phyloP scores from a whole-genome alignment of 2,888 invertebrate species.

The Cheilosia pagana region DNA sequence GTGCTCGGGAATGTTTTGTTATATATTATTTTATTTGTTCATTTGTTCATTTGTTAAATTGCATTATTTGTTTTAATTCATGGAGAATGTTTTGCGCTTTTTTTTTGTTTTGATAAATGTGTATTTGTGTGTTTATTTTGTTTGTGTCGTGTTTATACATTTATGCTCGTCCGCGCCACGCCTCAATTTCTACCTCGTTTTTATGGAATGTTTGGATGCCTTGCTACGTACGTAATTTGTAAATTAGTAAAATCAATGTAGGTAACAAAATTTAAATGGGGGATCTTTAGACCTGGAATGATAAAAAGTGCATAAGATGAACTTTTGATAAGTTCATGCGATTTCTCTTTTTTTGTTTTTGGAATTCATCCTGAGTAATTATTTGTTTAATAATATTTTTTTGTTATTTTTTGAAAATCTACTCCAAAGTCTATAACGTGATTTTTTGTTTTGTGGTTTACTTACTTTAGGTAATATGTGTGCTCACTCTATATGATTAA shows the following conservation, averaged over 20 bases:
- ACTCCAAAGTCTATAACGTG: slow-evolving; percentile 69
- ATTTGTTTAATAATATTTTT: slow-evolving; percentile 55
- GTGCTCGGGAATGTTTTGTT: slow-evolving; percentile 66
- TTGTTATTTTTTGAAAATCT: slow-evolving; percentile 60
- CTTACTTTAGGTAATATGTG: slow-evolving; percentile 71
- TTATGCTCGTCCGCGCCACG: slow-evolving; percentile 34
- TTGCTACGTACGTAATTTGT: slow-evolving; percentile 38
- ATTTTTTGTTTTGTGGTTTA: slow-evolving; percentile 67
- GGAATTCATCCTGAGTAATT: slow-evolving; percentile 70
- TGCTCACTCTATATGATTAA: slow-evolving; percentile 75
- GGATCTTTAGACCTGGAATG: slow-evolving; percentile 39
- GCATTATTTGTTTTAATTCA: slow-evolving; percentile 74
- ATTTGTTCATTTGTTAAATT: slow-evolving; percentile 21
- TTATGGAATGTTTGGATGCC: slow-evolving; percentile 64
- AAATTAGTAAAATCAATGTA: slow-evolving; percentile 28
- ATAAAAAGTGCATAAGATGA: slow-evolving; percentile 51
- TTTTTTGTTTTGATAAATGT: slow-evolving; percentile 62
- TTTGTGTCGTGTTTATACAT: slow-evolving; percentile 36
- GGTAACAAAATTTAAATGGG: neutral
- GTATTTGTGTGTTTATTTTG: slow-evolving; percentile 4
- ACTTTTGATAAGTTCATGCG: slow-evolving; percentile 43
- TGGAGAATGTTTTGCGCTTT: slow-evolving; percentile 73
- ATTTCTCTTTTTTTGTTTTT: slow-evolving; percentile 26
- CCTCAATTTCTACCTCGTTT: slow-evolving; percentile 29
- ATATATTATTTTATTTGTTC: slow-evolving; percentile 13